Conservation (phyloP, 2,888 invertebrate species). For the Arctia plantaginis region DNA sequence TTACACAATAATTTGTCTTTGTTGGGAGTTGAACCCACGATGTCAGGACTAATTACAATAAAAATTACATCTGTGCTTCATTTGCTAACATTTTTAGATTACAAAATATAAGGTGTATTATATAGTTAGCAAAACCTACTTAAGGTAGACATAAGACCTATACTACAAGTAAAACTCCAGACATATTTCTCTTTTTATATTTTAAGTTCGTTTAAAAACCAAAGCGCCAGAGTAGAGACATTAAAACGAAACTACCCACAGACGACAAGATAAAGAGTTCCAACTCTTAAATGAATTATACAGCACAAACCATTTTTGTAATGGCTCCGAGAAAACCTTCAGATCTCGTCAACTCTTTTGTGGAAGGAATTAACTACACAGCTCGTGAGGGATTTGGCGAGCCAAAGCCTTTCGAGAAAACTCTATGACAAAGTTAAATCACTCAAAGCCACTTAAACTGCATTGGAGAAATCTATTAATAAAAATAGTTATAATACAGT, state of each 20-base stretch:
- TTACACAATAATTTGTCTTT: too few species aligned
- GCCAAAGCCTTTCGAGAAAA: neutral
- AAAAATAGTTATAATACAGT: neutral
- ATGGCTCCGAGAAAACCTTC: slow-evolving; percentile 40
- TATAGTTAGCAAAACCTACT: too few species aligned
- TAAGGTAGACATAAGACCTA: too few species aligned
- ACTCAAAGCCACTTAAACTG: neutral
- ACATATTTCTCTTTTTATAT: neutral
- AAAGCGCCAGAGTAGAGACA: slow-evolving; percentile 27
- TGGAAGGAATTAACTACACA: slow-evolving; percentile 38
- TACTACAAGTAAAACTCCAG: neutral
- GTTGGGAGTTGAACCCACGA: too few species aligned
- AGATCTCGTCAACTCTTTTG: slow-evolving; percentile 47
- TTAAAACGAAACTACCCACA: slow-evolving; percentile 37
- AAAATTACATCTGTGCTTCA: too few species aligned
- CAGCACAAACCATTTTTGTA: slow-evolving; percentile 44
- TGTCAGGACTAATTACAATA: too few species aligned
- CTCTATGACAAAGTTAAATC: neutral
- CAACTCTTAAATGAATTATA: slow-evolving; percentile 49
- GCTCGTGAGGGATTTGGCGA: neutral
- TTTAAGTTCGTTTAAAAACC: slow-evolving; percentile 12
- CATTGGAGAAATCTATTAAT: neutral
- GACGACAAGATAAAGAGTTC: slow-evolving; percentile 40
- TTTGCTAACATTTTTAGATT: too few species aligned
- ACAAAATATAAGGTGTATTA: too few species aligned